Percentiles rank a stretch among this genome's conserved stretches.
Evolutionary conservation across 2,888 invertebrate species (phyloP).

Genomic region (Strigamia crassipes): DNA sequence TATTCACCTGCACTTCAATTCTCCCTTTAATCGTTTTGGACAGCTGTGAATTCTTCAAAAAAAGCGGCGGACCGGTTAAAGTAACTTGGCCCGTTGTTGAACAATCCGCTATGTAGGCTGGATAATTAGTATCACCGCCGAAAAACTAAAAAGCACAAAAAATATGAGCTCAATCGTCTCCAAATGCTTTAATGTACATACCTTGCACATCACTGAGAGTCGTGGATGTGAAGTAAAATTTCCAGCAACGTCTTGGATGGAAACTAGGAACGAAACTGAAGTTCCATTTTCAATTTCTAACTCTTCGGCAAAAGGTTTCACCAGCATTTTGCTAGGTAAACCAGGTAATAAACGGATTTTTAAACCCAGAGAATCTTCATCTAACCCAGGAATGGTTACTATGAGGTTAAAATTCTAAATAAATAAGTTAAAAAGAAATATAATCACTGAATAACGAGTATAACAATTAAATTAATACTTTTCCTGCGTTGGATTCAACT

Average conservation of each 20-base stretch:
- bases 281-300: conserved; percentile 49
- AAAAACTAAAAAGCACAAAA: conserved; percentile 53
- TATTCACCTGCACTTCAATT: conserved; percentile 56
- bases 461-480: conserved; percentile 51
- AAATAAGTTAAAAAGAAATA: background rate
- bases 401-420: conserved; percentile 56
- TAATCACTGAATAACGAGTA: background rate
- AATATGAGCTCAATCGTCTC: background rate
- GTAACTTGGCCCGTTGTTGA: conserved; percentile 54
- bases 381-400: conserved; percentile 55
- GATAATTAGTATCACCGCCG: conserved; percentile 54
- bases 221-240: conserved; percentile 47
- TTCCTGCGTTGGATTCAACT: conserved; percentile 55
- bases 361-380: conserved; percentile 55
- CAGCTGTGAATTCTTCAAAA: conserved; percentile 55
- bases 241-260: conserved; percentile 46
- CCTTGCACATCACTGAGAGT: conserved; percentile 46
- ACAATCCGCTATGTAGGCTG: conserved; percentile 55
- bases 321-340: conserved; percentile 45
- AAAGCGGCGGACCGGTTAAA: conserved; percentile 55
- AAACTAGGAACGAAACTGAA: conserved; percentile 44
- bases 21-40: conserved; percentile 53
- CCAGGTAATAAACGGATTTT: conserved; percentile 58
- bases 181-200: background rate
- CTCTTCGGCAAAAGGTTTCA: conserved; percentile 41